These are phyloP conservation scores for Notarius lentiginosus DNA, from an alignment of 2,113 vertebrate species.

Conservation along the genomic window DNA sequence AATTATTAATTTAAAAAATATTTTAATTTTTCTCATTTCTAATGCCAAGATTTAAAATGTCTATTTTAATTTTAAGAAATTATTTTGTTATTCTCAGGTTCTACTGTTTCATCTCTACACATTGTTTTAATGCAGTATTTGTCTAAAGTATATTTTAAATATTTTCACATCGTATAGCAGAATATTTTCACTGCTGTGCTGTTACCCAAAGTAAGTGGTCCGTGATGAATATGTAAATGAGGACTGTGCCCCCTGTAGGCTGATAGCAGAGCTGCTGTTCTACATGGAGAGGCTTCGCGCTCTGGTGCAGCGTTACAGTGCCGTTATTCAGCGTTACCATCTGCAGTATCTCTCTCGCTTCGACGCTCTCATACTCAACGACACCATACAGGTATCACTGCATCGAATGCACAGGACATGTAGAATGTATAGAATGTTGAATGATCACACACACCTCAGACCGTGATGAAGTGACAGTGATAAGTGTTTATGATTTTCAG, in stretches of 20 bases:
- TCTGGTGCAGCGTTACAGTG: constrained; percentile 66
- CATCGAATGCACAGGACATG: neutral
- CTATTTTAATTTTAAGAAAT: neutral
- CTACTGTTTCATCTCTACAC: neutral
- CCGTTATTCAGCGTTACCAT: constrained; percentile 82
- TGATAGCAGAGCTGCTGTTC: constrained; percentile 84
- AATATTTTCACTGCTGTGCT: neutral
- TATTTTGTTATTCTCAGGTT: neutral
- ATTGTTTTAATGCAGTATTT: neutral
- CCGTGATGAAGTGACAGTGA: neutral
- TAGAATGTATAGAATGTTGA: neutral
- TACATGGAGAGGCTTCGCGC: constrained; percentile 78
- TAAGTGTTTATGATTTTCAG: constrained; percentile 61
- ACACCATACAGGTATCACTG: constrained; percentile 82
- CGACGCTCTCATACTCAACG: constrained; percentile 85
- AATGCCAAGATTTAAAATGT: neutral
- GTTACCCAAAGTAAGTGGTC: neutral
- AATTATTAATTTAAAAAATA: neutral
- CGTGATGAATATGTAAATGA: neutral
- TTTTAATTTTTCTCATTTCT: neutral
- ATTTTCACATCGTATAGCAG: neutral
- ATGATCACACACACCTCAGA: neutral
- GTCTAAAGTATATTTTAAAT: neutral
- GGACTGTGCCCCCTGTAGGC: constrained; percentile 63
- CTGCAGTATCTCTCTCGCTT: constrained; percentile 86